Base-by-base conservation (phyloP, 2,113 vertebrate species). In the Danionella cerebrum region DNA sequence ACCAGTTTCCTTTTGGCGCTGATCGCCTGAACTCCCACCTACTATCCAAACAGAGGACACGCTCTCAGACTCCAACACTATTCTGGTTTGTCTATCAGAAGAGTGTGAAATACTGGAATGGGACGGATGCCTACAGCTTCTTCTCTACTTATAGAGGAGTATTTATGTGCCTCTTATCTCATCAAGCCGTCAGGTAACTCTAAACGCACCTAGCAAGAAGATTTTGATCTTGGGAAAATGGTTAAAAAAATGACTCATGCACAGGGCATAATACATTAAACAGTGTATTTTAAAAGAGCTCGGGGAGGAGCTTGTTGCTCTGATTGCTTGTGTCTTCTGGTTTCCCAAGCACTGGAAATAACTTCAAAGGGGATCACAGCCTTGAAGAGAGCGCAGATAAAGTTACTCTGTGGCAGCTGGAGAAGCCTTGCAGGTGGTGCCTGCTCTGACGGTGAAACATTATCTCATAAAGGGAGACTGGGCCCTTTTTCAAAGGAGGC, bases 271-370 rank as follows among this genome's bases (percentile, higher is more conserved):
- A n/a, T n/a, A n/a, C n/a, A n/a, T 11, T 29, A n/a, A 29, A 33
- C 33, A 38, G 45, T 2, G 14, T 13, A n/a, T 4, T 25, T 12
- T 57, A 35, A 52, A 39, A 69, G 65, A 55, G 42, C 41, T 16
- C 36, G 45, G 25, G 69, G 70, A 60, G 70, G 74, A 66, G 66
- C 44, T 76, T 65, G 71, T 21, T 66, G 51, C 65, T 69, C 70
- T 58, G 72, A 74, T 71, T 62, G 65, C 55, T 59, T 66, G 47
- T 70, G 68, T 75, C 76, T 79, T 77, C 68, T 82, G 69, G 73
- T 79, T 86, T 86, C 84, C 86, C 83, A 83, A 86, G 84, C 78
- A 75, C 86, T 88, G 64, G 83, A 87, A 89, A 89, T 90, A 88
- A 89, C 86, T 88, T 90, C 86, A 89, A 90, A 90, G 86, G 50